These are phyloP conservation scores for Thalpophila matura DNA, from an alignment of 2,888 invertebrate genomes.

Conservation along the genomic window DNA sequence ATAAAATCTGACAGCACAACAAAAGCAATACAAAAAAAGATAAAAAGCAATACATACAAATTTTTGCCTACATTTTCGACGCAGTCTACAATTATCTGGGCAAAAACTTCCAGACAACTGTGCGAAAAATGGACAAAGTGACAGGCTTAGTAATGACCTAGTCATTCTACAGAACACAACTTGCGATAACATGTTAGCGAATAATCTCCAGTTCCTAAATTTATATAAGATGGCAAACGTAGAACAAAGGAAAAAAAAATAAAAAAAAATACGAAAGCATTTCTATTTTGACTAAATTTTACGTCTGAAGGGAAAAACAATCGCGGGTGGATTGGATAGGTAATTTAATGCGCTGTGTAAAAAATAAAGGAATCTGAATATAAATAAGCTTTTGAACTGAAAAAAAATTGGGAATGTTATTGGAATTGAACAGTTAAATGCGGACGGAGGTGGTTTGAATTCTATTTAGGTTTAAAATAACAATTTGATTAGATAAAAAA, in stretches of 20 bases:
- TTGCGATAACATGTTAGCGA: slow-evolving; percentile 26
- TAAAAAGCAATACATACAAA: slow-evolving; percentile 1
- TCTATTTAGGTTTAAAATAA: slow-evolving; percentile 9
- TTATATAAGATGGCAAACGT: slow-evolving; percentile 7
- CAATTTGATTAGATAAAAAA: neutral
- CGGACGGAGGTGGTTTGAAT: neutral
- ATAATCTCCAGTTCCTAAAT: slow-evolving; percentile 20
- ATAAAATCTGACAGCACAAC: slow-evolving; percentile 23
- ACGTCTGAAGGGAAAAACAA: slow-evolving; percentile 29
- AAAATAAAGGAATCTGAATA: slow-evolving; percentile 31
- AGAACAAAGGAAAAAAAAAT: slow-evolving; percentile 37
- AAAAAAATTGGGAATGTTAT: slow-evolving; percentile 39
- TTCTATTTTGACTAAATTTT: slow-evolving; percentile 42
- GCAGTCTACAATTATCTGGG: slow-evolving; percentile 1
- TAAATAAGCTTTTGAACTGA: slow-evolving; percentile 34
- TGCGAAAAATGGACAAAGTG: slow-evolving; percentile 26
- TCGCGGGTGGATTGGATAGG: slow-evolving; percentile 33
- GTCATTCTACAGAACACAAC: slow-evolving; percentile 35
- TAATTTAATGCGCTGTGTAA: slow-evolving; percentile 37
- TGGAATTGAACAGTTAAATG: slow-evolving; percentile 32
- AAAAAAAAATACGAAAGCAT: slow-evolving; percentile 21
- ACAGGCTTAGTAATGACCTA: slow-evolving; percentile 24
- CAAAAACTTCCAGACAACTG: slow-evolving; percentile 9
- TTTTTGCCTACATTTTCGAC: slow-evolving; percentile 13
- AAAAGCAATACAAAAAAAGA: slow-evolving; percentile 15